Conservation (phyloP, 2,797 vertebrate species). For the Xenops minutus region DNA sequence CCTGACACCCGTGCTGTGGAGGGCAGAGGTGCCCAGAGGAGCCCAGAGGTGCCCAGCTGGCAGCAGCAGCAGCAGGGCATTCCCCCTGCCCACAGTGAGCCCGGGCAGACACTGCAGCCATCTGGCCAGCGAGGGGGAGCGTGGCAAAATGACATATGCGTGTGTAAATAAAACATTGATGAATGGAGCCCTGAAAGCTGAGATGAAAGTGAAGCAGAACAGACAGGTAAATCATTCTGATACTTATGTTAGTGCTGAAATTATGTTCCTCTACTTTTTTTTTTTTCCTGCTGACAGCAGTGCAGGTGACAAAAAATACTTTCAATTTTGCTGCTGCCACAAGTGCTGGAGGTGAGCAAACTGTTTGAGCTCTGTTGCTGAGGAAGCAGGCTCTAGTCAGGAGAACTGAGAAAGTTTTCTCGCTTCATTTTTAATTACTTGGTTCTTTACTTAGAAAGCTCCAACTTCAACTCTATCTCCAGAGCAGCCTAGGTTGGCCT, state of each 20-base stretch:
- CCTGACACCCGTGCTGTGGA: neutral
- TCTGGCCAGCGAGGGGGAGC: conserved; percentile 59
- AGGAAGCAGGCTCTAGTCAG: conserved; percentile 40
- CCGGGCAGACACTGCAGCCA: conserved; percentile 46
- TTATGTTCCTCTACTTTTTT: conserved; percentile 60
- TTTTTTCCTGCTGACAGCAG: conserved; percentile 60
- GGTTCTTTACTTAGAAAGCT: neutral
- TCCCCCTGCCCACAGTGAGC: conserved; percentile 61
- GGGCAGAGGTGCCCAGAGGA: neutral
- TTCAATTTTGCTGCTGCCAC: conserved; percentile 69
- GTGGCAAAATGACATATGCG: conserved; percentile 71
- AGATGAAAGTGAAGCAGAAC: conserved; percentile 73
- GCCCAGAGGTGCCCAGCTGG: neutral
- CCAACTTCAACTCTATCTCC: neutral
- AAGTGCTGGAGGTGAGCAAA: conserved; percentile 52
- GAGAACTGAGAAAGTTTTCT: neutral
- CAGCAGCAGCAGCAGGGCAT: neutral
- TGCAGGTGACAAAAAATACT: conserved; percentile 69
- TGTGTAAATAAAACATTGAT: conserved; percentile 77
- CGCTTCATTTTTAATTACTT: conserved; percentile 26
- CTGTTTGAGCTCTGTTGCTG: conserved; percentile 32
- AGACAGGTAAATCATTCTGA: conserved; percentile 76
- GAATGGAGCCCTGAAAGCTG: conserved; percentile 73
- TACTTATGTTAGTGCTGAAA: conserved; percentile 76
- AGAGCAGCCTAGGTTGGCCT: neutral